Evolutionary conservation across 1,140 invertebrate species (phyloP), one percentile per base, ranked within the genome.

Genomic region (Achroia grisella): DNA sequence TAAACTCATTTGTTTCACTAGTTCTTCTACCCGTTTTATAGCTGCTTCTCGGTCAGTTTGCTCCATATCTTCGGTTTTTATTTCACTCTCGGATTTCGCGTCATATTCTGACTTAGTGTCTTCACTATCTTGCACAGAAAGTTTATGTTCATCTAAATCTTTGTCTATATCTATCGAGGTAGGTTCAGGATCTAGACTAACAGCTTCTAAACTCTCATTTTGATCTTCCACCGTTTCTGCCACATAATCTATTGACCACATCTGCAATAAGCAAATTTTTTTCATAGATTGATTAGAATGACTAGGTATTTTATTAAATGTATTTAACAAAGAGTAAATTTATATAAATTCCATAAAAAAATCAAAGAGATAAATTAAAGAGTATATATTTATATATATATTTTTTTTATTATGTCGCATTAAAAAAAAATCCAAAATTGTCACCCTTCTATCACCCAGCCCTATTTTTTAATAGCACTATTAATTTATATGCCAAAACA

Each of bases 181-280:
- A 28, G 74, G 65, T 2, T 34, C 65, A 2, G 54, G 47, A n/a
- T 86, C 76, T 12, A 79, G 61, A 47, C 84, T 87, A 15, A 64
- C 73, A 1, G 74, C 72, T 40, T 75, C 72, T 28, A 59, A 39
- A 10, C 56, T 71, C 17, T 72, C 62, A 6, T 30, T 32, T 53
- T 76, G 65, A 12, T 86, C 78, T 11, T 85, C 79, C 10, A 91
- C 90, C 39, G 94, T 93, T 44, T 97, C 94, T 88, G 97, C 95
- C 27, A 96, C 91, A 86, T 97, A 97, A 74, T 97, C 96, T 48
- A 98, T 89, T 5, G 95, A 97, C 96, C 97, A 99, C 95, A 99
- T 97, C 93, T 97, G 66, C 12, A 50, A 37, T 17, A n/a, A n/a
- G 2, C 6, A 23, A 23, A 23, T 3, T n/a, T n/a, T n/a, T n/a